Evolutionary conservation across 2,888 invertebrate genomes (phyloP).

Genomic region (Kuschelorhynchus macadamiae): DNA sequence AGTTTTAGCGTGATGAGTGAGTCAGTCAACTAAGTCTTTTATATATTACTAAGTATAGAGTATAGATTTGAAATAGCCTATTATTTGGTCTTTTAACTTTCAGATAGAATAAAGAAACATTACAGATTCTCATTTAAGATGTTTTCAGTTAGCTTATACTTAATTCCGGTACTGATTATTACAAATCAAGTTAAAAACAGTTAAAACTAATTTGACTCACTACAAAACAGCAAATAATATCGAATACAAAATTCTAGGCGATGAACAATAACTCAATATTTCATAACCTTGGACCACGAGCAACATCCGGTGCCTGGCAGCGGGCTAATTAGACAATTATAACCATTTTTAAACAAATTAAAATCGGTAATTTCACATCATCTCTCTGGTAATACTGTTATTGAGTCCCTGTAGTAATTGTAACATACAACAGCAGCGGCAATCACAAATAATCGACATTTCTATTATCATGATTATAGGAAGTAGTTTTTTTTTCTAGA

Average conservation of each 20-base stretch:
- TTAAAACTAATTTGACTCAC: not conserved
- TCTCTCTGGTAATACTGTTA: conserved; percentile 30
- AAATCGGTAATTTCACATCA: too few relatives aligned
- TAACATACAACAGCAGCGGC: conserved; percentile 19
- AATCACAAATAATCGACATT: conserved; percentile 24
- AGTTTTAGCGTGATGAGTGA: too few relatives aligned
- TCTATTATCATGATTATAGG: conserved; percentile 15
- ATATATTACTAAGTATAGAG: too few relatives aligned
- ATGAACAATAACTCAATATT: conserved; percentile 31
- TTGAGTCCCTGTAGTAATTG: conserved; percentile 27
- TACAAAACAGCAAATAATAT: conserved; percentile 14
- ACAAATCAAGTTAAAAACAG: too few relatives aligned
- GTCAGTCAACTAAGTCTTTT: too few relatives aligned
- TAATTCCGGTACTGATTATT: too few relatives aligned
- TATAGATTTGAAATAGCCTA: too few relatives aligned
- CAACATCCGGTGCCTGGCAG: conserved; percentile 41
- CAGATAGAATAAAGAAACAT: too few relatives aligned
- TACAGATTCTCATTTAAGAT: too few relatives aligned
- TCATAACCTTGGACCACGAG: conserved; percentile 35
- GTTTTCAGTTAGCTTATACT: too few relatives aligned
- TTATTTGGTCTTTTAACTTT: too few relatives aligned
- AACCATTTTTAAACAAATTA: not conserved
- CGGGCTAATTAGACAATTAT: conserved; percentile 44
- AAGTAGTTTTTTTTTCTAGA: not conserved
- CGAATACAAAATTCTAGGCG: conserved; percentile 12